Conservation (phyloP, 1,140 invertebrate genomes). For the Caerostris extrusa region DNA sequence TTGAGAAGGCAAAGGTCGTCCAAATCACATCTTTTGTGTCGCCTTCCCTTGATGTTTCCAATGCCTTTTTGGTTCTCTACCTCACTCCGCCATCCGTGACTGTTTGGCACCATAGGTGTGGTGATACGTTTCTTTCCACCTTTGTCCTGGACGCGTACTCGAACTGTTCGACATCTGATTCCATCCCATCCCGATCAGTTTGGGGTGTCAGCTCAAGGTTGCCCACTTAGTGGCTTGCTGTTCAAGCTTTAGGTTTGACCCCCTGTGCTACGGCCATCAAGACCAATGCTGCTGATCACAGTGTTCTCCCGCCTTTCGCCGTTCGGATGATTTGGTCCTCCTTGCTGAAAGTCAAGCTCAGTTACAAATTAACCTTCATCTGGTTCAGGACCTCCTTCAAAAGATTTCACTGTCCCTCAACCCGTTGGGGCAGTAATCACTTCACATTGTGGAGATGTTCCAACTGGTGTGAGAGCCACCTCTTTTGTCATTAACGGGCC, state of each 20-base stretch:
- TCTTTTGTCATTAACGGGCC: not conserved
- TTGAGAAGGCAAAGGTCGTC: too few species aligned
- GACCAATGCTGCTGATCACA: not conserved
- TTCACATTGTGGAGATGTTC: not conserved
- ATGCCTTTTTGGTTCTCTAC: constrained; percentile 1
- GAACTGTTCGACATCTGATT: accelerated
- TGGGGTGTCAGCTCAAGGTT: not conserved
- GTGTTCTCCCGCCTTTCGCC: not conserved
- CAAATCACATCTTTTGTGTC: not conserved
- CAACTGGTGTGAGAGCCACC: not conserved
- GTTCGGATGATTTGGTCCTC: not conserved
- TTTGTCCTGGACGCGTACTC: not conserved
- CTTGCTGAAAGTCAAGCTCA: not conserved
- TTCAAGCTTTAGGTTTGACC: not conserved
- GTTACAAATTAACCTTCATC: not conserved
- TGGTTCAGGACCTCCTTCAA: not conserved
- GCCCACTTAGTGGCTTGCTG: not conserved
- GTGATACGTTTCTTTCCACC: not conserved
- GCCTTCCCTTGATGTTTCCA: not conserved
- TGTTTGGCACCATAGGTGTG: not conserved
- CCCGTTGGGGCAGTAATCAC: not conserved
- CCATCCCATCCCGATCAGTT: not conserved
- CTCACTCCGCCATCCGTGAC: not conserved
- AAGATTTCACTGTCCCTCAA: not conserved
- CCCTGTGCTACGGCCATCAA: not conserved